Evolutionary conservation across 2,888 invertebrate genomes (phyloP).

Genomic region (Nycteola revayana): DNA sequence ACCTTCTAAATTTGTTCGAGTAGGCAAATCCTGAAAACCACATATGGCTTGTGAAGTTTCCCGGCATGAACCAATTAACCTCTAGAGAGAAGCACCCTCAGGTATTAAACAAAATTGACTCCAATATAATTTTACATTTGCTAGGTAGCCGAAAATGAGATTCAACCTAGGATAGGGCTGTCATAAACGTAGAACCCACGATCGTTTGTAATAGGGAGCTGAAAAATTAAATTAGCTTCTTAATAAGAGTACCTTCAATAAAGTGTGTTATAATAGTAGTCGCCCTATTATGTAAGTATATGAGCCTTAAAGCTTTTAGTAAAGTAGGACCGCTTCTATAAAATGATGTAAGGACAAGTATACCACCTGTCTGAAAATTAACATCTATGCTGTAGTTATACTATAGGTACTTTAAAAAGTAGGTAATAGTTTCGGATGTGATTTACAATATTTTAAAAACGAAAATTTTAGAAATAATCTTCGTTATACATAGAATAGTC

Average conservation of each 20-base stretch:
- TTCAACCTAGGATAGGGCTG: conserved; percentile 39
- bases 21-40: conserved; percentile 57
- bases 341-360: too few relatives aligned
- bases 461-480: too few relatives aligned
- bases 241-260: conserved; percentile 3
- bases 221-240: conserved; percentile 25
- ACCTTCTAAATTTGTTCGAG: conserved; percentile 45
- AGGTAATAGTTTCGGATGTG: too few relatives aligned
- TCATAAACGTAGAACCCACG: conserved; percentile 21
- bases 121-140: conserved; percentile 60
- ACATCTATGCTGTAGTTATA: too few relatives aligned
- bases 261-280: too few relatives aligned
- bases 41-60: conserved; percentile 62
- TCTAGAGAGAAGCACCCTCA: conserved; percentile 40
- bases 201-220: conserved; percentile 19
- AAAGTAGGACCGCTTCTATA: too few relatives aligned
- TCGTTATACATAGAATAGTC: too few relatives aligned
- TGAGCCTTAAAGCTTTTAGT: too few relatives aligned
- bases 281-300: too few relatives aligned
- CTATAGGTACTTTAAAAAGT: too few relatives aligned
- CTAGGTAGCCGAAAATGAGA: conserved; percentile 43
- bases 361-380: too few relatives aligned
- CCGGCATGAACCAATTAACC: conserved; percentile 61
- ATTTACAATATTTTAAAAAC: too few relatives aligned
- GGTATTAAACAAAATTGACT: conserved; percentile 66